phyloP scores from a whole-genome alignment of 2,888 invertebrate species.

The Adineta ricciae region DNA sequence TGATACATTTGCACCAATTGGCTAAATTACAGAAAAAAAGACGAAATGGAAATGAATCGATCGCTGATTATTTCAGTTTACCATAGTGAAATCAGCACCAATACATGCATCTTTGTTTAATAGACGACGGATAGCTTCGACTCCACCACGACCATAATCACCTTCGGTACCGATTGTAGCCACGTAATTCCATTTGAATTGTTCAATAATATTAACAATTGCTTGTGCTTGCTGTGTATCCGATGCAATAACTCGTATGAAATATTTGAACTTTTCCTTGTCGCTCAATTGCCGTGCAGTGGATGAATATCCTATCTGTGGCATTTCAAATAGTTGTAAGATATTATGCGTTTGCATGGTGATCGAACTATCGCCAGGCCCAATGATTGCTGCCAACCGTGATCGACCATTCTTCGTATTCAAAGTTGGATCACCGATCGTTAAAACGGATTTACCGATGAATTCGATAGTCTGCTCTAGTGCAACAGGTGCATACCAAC shows the following conservation, averaged over 20 bases:
- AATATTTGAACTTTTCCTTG: conserved; percentile 65
- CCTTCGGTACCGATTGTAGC: conserved; percentile 65
- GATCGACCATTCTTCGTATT: conserved; percentile 35
- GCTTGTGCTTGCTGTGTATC: conserved; percentile 59
- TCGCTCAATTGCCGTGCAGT: conserved; percentile 66
- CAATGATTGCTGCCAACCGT: conserved; percentile 61
- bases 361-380: conserved; percentile 65
- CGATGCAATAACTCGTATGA: conserved; percentile 67
- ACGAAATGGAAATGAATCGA: no score
- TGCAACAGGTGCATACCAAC: conserved; percentile 71
- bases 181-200: conserved; percentile 66
- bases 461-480: conserved; percentile 67
- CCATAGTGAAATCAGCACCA: conserved; percentile 23
- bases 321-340: conserved; percentile 60
- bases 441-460: conserved; percentile 59
- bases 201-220: conserved; percentile 38
- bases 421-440: background rate
- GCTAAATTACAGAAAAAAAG: background rate
- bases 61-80: background rate
- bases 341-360: conserved; percentile 65
- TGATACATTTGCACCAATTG: conserved; percentile 23
- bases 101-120: conserved; percentile 1
- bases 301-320: conserved; percentile 67
- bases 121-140: conserved; percentile 30
- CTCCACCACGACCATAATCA: conserved; percentile 31